Evolutionary conservation across 1,140 invertebrate species (phyloP).

Genomic region (Callitettix versicolor): DNA sequence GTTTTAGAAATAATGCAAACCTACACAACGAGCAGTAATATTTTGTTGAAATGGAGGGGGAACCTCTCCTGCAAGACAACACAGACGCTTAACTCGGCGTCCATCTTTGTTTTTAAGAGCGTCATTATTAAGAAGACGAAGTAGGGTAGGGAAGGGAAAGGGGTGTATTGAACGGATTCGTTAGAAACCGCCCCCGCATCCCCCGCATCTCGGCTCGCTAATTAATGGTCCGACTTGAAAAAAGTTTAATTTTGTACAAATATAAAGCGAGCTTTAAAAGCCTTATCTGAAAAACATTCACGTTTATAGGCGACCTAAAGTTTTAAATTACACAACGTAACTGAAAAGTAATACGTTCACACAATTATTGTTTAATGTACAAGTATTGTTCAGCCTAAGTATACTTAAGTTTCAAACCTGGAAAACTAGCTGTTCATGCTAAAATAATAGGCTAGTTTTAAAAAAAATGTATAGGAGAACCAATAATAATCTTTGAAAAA

Average conservation of each 20-base stretch:
- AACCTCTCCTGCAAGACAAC: slow-evolving; percentile 9
- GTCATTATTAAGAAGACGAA: slow-evolving; percentile 15
- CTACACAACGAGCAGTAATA: not conserved
- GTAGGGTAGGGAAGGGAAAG: not conserved
- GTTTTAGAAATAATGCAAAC: not conserved
- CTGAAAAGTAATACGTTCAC: no score
- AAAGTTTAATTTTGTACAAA: not conserved
- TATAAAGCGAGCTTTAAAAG: no score
- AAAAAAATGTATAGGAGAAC: no score
- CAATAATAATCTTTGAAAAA: no score
- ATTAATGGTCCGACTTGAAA: not conserved
- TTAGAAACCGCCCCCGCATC: not conserved
- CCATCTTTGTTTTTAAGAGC: slow-evolving; percentile 17
- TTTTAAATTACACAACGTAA: no score
- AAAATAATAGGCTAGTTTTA: no score
- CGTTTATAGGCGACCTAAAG: no score
- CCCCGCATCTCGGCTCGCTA: not conserved
- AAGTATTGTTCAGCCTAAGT: no score
- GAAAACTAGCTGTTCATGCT: no score
- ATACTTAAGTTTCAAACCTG: no score
- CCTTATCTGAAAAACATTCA: no score
- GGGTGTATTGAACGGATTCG: slow-evolving; percentile 11
- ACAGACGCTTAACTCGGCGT: slow-evolving; percentile 13
- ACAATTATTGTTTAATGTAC: no score
- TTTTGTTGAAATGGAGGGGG: not conserved